phyloP scores from a whole-genome alignment of 1,140 invertebrate species.

The Nasonia longicornis region DNA sequence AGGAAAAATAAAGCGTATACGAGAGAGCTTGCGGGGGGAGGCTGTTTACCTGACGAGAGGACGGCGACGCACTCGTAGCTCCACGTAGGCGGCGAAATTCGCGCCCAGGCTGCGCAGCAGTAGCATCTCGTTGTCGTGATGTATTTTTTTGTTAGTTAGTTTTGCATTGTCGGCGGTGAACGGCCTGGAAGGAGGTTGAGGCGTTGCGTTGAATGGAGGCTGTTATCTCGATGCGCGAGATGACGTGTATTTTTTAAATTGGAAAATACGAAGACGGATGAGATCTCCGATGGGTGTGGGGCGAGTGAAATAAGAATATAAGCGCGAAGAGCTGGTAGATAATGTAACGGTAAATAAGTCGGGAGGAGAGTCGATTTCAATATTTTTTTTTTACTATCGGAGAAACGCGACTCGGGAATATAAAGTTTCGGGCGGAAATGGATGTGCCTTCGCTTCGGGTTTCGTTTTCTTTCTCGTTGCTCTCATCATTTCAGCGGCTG shows the following conservation, averaged over 20 bases:
- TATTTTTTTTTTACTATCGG: background rate
- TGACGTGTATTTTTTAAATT: background rate
- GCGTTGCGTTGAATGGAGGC: no score
- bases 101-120: background rate
- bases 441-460: no score
- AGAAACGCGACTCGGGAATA: background rate
- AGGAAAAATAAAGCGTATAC: no score
- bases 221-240: no score
- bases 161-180: background rate
- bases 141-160: background rate
- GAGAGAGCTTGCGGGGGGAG: background rate
- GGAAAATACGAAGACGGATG: background rate
- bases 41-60: conserved; percentile 23
- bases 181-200: background rate
- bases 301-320: no score
- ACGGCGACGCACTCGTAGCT: conserved; percentile 8
- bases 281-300: no score
- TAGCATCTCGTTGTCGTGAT: background rate
- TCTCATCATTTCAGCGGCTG: no score
- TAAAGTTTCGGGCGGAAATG: background rate
- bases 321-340: no score
- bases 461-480: no score
- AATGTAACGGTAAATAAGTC: background rate
- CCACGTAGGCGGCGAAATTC: background rate
- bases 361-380: background rate